Base-by-base conservation (phyloP, 2,888 invertebrate genomes). In the Minunthozetes semirufus region DNA sequence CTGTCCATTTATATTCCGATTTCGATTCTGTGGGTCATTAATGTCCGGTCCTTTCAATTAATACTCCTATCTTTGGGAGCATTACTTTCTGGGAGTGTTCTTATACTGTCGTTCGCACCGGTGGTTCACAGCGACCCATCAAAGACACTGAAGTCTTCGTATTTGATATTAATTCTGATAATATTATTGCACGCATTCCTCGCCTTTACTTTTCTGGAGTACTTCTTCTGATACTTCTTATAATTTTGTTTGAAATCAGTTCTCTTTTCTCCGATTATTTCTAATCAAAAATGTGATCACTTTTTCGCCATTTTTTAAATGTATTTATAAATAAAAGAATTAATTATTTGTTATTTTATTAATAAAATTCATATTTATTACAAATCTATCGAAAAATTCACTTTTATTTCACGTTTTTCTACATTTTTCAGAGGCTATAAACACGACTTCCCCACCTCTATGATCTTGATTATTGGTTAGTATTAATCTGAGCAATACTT, bases 1-100 rank as follows among this genome's bases (percentile, higher is more conserved):
- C 85, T 98, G 66, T 89, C 93, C 46, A 92, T 96, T 81, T 98
- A 94, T 84, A 89, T 98, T 81, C 97, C 97, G 5, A 90, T 94
- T 11, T 92, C 95, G 2, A 81, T 96, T 78, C 85, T 97, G 56
- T 96, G 95, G 94, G 89, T 93, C 0, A 91, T 97, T 80, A 84
- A 82, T 63, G 84, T 88, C 17, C 86, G 86, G 27, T 88, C 90
- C 87, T 85, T 97, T 42, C 94, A 94, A 81, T 97, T 96, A 96
- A 81, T 89, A 8, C 86, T 97, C 70, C 92, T 94, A 0, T 84
- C 91, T 50, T 85, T 90, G 79, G 94, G 92, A 0, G 90, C 94
- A 0, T 84, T 89, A 46, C 84, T 95, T 38, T 95, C 95, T 0
- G 94, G 94, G 9, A 88, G 88, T 25, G 94, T 95, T 1, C 86